phyloP scores from a whole-genome alignment of 2,113 vertebrate genomes.

The Agelaius tricolor region DNA sequence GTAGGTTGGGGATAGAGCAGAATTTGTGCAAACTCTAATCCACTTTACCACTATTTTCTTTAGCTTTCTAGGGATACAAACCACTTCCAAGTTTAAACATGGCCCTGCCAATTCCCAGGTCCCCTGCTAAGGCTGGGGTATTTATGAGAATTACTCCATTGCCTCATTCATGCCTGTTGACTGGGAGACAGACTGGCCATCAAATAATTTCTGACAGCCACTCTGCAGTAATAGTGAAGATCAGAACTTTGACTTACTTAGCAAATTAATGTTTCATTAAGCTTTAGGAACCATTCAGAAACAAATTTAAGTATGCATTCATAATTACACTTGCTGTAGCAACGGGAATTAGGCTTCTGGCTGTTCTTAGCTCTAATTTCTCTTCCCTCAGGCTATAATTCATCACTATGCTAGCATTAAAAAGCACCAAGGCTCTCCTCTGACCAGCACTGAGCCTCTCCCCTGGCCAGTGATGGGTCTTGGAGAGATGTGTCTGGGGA shows the following conservation, averaged over 20 bases:
- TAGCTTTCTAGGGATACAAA: background rate
- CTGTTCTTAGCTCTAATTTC: background rate
- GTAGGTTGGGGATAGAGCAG: background rate
- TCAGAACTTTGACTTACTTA: background rate
- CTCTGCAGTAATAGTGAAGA: background rate
- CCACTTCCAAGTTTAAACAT: background rate
- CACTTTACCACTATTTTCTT: background rate
- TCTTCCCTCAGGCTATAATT: background rate
- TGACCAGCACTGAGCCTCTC: background rate
- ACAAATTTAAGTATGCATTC: background rate
- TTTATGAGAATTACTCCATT: background rate
- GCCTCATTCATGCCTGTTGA: background rate
- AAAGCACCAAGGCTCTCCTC: background rate
- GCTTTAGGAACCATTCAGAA: background rate
- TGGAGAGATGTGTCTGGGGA: background rate
- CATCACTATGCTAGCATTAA: background rate
- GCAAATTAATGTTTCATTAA: background rate
- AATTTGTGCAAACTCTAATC: background rate
- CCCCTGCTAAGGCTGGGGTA: background rate
- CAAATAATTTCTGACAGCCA: slow-evolving; percentile 11
- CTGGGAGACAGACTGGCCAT: background rate
- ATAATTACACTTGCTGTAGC: background rate
- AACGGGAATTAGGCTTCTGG: background rate
- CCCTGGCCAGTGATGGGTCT: background rate
- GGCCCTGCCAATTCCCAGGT: background rate